Percentiles rank a stretch among this genome's conserved stretches.
phyloP scores from a whole-genome alignment of 2,797 vertebrate species.

The Salarias fasciatus region DNA sequence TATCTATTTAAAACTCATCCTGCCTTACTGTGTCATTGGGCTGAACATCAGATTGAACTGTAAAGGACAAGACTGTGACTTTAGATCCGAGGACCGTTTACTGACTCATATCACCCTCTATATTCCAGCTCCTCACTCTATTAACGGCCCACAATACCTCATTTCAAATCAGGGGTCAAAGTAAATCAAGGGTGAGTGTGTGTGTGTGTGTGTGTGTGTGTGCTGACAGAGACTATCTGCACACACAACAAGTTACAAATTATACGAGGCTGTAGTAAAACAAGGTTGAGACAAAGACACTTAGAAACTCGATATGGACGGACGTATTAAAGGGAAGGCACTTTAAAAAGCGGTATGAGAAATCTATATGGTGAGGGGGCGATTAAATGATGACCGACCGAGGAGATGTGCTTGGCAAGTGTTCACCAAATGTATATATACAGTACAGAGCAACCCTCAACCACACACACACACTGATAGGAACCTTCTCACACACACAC shows the following conservation, averaged over 20 bases:
- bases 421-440: background rate
- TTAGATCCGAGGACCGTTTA: constrained; percentile 3
- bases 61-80: no score
- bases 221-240: constrained; percentile 58
- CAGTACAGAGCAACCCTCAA: background rate
- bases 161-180: constrained; percentile 48
- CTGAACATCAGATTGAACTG: background rate
- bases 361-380: constrained; percentile 51
- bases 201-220: constrained; percentile 25
- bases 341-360: constrained; percentile 41
- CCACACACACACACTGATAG: no score
- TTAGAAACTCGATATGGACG: constrained; percentile 52
- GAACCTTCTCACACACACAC: background rate
- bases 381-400: constrained; percentile 40
- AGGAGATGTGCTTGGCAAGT: constrained; percentile 54
- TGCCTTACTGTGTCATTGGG: no score
- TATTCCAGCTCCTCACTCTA: constrained; percentile 9
- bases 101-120: constrained; percentile 27
- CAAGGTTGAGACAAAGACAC: constrained; percentile 70
- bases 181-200: constrained; percentile 52
- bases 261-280: constrained; percentile 34
- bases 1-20: no score
- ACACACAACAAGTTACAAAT: constrained; percentile 57
- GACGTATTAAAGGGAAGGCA: constrained; percentile 36
- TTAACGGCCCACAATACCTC: constrained; percentile 25